phyloP scores from a whole-genome alignment of 2,888 invertebrate species.

The Nomada flava region DNA sequence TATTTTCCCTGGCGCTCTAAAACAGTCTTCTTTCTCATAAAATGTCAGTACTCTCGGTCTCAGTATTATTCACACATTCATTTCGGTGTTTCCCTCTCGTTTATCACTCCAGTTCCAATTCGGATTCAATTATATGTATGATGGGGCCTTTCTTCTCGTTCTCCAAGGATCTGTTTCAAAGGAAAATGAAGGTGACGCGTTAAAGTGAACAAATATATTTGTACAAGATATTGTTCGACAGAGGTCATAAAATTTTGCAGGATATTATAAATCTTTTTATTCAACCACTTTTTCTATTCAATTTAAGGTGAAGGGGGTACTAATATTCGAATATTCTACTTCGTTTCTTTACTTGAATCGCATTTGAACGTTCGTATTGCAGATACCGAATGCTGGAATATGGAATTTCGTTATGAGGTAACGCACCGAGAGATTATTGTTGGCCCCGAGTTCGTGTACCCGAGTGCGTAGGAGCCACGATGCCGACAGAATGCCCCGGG shows the following conservation, averaged over 20 bases:
- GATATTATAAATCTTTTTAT: no score
- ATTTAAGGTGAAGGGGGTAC: no score
- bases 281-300: no score
- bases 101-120: not conserved
- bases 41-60: not conserved
- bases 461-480: conserved; percentile 39
- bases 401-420: not conserved
- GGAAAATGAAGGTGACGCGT: no score
- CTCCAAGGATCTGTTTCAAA: no score
- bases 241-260: not conserved
- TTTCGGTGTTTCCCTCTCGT: not conserved
- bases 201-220: no score
- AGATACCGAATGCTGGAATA: not conserved
- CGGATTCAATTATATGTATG: not conserved
- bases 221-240: not conserved
- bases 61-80: not conserved
- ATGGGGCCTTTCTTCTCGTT: no score
- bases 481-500: conserved; percentile 20
- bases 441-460: not conserved
- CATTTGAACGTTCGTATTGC: not conserved
- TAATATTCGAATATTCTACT: no score
- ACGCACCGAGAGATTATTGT: not conserved
- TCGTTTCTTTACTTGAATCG: no score
- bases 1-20: not conserved
- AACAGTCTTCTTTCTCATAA: conserved; percentile 8